phyloP scores from a whole-genome alignment of 2,113 vertebrate genomes.

The Ceuthmochares aereus region DNA sequence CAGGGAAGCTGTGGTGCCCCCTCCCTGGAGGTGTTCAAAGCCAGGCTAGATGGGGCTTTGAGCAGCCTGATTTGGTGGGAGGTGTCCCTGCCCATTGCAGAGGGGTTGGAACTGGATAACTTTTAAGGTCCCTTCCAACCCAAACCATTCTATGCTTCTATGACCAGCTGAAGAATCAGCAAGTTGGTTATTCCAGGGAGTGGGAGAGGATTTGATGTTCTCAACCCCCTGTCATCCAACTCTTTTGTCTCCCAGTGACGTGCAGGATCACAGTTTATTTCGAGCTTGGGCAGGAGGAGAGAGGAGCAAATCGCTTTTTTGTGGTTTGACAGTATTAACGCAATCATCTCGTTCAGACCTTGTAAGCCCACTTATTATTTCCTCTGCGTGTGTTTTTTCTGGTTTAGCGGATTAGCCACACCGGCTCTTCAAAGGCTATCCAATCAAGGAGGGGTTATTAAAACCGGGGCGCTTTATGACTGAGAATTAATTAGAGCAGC shows the following conservation, averaged over 20 bases:
- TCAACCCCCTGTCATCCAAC: not conserved
- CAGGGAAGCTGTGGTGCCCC: too few species aligned
- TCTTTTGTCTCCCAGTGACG: not conserved
- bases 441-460: slow-evolving; percentile 86
- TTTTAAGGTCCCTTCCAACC: too few species aligned
- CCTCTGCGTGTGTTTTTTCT: slow-evolving; percentile 70
- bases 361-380: slow-evolving; percentile 76
- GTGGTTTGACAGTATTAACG: slow-evolving; percentile 42
- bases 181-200: not conserved
- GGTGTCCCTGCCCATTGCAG: too few species aligned
- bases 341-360: slow-evolving; percentile 58
- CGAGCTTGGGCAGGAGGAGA: not conserved
- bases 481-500: slow-evolving; percentile 87
- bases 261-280: not conserved
- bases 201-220: not conserved
- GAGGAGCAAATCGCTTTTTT: not conserved
- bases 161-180: not conserved
- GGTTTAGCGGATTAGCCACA: slow-evolving; percentile 72
- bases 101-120: too few species aligned
- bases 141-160: too few species aligned
- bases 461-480: slow-evolving; percentile 82
- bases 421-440: slow-evolving; percentile 82
- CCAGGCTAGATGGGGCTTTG: too few species aligned
- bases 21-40: too few species aligned
- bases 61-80: too few species aligned